Percentiles rank a stretch among this genome's conserved stretches.
Conservation (phyloP, 1,140 invertebrate genomes). For the Drosophila chauvacae region DNA sequence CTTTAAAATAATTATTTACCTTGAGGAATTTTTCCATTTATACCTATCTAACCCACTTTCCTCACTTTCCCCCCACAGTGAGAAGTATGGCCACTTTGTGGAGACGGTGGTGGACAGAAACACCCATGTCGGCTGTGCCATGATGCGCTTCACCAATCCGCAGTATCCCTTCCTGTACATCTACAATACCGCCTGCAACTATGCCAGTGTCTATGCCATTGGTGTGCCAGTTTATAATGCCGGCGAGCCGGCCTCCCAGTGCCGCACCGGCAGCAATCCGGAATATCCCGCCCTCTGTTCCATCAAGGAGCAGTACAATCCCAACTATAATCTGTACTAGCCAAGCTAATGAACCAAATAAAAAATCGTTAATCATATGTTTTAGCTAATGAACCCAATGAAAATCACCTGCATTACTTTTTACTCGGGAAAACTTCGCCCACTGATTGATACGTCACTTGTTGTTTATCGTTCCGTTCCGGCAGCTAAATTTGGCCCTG, state of each 20-base stretch:
- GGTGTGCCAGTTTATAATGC: conserved; percentile 71
- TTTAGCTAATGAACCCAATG: conserved; percentile 27
- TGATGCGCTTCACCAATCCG: conserved; percentile 76
- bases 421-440: conserved; percentile 19
- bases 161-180: conserved; percentile 78
- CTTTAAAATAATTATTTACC: background rate
- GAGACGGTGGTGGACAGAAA: conserved; percentile 77
- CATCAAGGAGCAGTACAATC: conserved; percentile 68
- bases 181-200: conserved; percentile 81
- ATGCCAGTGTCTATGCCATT: conserved; percentile 75
- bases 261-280: conserved; percentile 69
- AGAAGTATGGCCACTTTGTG: conserved; percentile 80
- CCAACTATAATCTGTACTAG: conserved; percentile 68
- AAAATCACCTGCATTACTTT: conserved; percentile 23
- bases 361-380: conserved; percentile 7
- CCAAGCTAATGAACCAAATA: conserved; percentile 30
- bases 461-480: conserved; percentile 46
- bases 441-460: conserved; percentile 52
- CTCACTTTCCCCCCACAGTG: conserved; percentile 30
- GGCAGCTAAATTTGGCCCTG: conserved; percentile 48
- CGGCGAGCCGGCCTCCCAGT: conserved; percentile 73
- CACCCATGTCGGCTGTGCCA: conserved; percentile 81
- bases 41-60: background rate
- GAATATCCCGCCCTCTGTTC: conserved; percentile 71
- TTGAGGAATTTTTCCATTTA: background rate